A percentile compares a stretch with the other conserved stretches of the same genome.
phyloP scores from a whole-genome alignment of 2,113 vertebrate genomes.

The Labrus mixtus region DNA sequence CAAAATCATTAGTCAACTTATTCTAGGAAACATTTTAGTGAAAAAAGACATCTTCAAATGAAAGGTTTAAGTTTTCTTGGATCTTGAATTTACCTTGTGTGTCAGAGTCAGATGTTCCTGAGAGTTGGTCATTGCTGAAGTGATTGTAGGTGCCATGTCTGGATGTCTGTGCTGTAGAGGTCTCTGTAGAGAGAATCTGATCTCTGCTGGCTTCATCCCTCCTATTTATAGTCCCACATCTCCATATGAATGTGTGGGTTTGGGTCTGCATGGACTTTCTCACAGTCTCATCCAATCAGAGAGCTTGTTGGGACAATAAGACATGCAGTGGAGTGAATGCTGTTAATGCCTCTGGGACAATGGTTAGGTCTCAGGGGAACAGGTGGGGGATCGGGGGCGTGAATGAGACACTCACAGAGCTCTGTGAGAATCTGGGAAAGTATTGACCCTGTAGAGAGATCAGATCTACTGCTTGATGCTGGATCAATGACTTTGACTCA shows the following conservation, averaged over 20 bases:
- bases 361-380: constrained; percentile 54
- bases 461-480: too few relatives aligned
- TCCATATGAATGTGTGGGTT: constrained; percentile 79
- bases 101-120: constrained; percentile 44
- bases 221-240: constrained; percentile 74
- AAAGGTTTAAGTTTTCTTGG: not conserved
- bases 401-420: constrained; percentile 16
- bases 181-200: constrained; percentile 51
- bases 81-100: constrained; percentile 52
- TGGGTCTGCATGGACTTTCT: constrained; percentile 64
- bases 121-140: constrained; percentile 57
- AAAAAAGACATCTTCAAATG: not conserved
- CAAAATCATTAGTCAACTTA: constrained; percentile 39
- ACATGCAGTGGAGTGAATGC: constrained; percentile 7
- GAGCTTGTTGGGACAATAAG: not conserved
- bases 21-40: not conserved
- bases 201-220: constrained; percentile 58
- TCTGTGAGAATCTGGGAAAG: constrained; percentile 67
- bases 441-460: constrained; percentile 41
- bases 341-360: constrained; percentile 25
- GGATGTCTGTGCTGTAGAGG: constrained; percentile 20
- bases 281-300: constrained; percentile 75
- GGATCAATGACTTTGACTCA: too few relatives aligned
- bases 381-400: constrained; percentile 53
- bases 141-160: constrained; percentile 63